Conservation (phyloP, 2,113 vertebrate genomes). For the Machaerirhynchus nigripectus region DNA sequence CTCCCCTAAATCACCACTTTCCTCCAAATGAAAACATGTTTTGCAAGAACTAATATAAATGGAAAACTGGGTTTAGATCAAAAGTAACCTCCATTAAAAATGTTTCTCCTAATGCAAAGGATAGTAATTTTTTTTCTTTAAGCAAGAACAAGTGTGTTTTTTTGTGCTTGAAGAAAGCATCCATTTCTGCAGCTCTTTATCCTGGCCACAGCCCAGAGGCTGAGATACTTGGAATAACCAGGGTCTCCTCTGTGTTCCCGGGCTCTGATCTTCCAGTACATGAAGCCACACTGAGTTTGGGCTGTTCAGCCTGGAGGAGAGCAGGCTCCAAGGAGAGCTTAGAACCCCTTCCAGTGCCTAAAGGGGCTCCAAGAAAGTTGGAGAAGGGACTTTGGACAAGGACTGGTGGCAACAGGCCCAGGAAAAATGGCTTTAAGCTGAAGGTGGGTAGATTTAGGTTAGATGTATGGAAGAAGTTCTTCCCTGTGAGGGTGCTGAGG, state of each 20-base stretch:
- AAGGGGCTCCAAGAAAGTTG: not conserved
- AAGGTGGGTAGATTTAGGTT: not conserved
- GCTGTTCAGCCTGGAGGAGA: not conserved
- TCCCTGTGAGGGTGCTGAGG: accelerated
- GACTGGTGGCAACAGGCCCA: not conserved
- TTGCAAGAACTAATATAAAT: not conserved
- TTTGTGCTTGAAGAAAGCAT: not conserved
- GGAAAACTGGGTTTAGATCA: not conserved
- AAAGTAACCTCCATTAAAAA: not conserved
- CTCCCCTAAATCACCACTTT: not conserved
- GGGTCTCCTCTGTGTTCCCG: not conserved
- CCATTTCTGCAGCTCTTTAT: not conserved
- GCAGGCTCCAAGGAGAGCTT: not conserved
- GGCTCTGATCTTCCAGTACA: accelerated
- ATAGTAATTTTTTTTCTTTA: not conserved
- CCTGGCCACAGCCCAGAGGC: not conserved
- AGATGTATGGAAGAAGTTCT: accelerated
- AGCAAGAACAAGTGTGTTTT: not conserved
- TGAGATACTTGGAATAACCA: not conserved
- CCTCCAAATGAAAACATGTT: not conserved
- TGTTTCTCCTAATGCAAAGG: not conserved
- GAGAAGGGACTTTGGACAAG: not conserved
- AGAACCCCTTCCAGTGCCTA: not conserved
- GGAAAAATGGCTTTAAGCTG: not conserved
- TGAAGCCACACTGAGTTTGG: not conserved